Evolutionary conservation across 37 sponge, comb jelly and placozoan species (phyloP), one percentile per base, ranked within the genome.

Genomic region (Beroe forskalii): DNA sequence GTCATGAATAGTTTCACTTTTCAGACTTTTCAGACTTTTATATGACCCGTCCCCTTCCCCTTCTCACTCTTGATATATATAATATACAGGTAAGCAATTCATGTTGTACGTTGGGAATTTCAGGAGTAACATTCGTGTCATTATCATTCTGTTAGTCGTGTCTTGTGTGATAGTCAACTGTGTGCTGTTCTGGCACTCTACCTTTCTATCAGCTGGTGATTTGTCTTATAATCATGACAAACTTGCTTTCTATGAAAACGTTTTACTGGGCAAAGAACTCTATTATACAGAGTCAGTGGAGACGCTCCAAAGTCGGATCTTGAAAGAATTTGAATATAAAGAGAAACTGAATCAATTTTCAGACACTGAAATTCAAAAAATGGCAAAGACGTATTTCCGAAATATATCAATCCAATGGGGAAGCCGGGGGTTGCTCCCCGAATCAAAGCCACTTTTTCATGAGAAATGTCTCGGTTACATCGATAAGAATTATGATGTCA

Each of bases 251-350:
- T 69, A 69, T 32, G 72, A 32, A 33, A 69, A 69, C 36, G 39
- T 37, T 33, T 37, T 69, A 0, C 38, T 69, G 4, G 12, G 38
- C 32, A 35, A 38, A 24, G 86, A 80, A 25, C 25, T 30, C 27
- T 80, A 44, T 24, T 80, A 80, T 23, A 37, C 27, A 17, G 86
- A 80, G 14, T 22, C 28, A 42, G 86, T 42, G 19, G 40, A 1
- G 1, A 42, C 86, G 8, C 35, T 44, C 27, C 28, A 80, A 25
- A 80, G 86, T 80, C 12, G 86, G 55, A 38, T 80, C 4, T 1
- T 80, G 55, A 80, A 80, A 25, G 86, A 80, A 25, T 80, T 44
- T 43, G 86, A 80, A 37, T 80, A 44, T 80, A 80, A 80, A 43
- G 55, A 41, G 20, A 44, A 44, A 20, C n/a, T 80, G 3, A 30